Conservation (phyloP, 2,888 invertebrate species). For the Ormyrus rosae region DNA sequence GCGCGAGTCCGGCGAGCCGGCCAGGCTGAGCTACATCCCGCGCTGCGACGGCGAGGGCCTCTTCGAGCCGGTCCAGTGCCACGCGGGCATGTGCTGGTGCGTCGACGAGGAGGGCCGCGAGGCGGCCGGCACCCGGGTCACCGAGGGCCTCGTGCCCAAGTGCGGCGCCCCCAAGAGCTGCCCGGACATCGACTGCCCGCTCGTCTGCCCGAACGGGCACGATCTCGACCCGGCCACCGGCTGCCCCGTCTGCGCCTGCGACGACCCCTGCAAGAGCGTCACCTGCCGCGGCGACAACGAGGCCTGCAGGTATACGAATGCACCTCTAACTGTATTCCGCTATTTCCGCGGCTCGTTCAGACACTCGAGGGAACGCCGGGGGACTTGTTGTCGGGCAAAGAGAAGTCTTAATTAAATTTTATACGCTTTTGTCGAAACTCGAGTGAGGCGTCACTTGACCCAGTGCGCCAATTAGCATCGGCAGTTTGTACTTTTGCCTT, state of each 20-base stretch:
- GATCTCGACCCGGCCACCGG: conserved; percentile 82
- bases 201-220: conserved; percentile 91
- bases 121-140: conserved; percentile 77
- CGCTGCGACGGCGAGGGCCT: conserved; percentile 82
- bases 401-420: conserved; percentile 18
- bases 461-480: conserved; percentile 37
- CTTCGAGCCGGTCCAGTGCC: conserved; percentile 85
- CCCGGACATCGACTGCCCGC: conserved; percentile 79
- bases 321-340: background rate
- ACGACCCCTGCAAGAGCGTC: conserved; percentile 87
- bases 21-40: conserved; percentile 85
- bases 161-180: conserved; percentile 69
- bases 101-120: conserved; percentile 86
- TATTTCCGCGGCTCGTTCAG: no score
- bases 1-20: conserved; percentile 85
- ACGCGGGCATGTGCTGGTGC: conserved; percentile 87
- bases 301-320: conserved; percentile 77
- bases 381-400: no score
- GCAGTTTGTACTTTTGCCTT: conserved; percentile 4
- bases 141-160: conserved; percentile 66
- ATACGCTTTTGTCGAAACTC: background rate
- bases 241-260: conserved; percentile 88
- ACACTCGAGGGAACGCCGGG: no score
- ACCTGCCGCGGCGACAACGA: conserved; percentile 81
- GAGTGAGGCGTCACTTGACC: conserved; percentile 34